These are phyloP conservation scores for Thymelicus lineola DNA, from an alignment of 2,888 invertebrate genomes.

Conservation along the genomic window DNA sequence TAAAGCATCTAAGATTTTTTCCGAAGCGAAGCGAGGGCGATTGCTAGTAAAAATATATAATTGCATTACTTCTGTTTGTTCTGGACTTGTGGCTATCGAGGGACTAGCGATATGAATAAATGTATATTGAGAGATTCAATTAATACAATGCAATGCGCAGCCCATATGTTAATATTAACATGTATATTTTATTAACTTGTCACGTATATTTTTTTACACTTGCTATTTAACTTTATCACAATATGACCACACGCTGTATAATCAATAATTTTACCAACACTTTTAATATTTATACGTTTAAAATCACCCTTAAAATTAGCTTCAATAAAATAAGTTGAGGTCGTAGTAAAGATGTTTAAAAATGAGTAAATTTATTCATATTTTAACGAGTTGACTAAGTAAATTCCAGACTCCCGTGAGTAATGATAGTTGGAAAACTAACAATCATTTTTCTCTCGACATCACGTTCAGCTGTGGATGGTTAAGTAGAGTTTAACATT, in stretches of 20 bases:
- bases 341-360: background rate
- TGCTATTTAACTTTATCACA: too few relatives aligned
- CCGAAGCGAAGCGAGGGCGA: too few relatives aligned
- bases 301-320: background rate
- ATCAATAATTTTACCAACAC: too few relatives aligned
- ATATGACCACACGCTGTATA: too few relatives aligned
- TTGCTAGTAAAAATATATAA: slow-evolving; percentile 29
- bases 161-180: background rate
- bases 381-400: slow-evolving; percentile 26
- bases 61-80: slow-evolving; percentile 23
- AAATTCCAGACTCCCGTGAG: slow-evolving; percentile 14
- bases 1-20: too few relatives aligned
- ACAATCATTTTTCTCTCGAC: slow-evolving; percentile 32
- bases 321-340: background rate
- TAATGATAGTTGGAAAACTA: slow-evolving; percentile 37
- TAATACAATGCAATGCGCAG: background rate
- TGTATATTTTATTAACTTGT: too few relatives aligned
- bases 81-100: slow-evolving; percentile 5
- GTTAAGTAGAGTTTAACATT: slow-evolving; percentile 25
- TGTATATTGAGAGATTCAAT: slow-evolving; percentile 7
- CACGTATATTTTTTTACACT: too few relatives aligned
- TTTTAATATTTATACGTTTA: too few relatives aligned
- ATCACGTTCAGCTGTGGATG: slow-evolving; percentile 27
- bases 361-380: slow-evolving; percentile 13
- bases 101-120: slow-evolving; percentile 2